Conservation (phyloP, 2,113 vertebrate genomes). For the Plecotus auritus region DNA sequence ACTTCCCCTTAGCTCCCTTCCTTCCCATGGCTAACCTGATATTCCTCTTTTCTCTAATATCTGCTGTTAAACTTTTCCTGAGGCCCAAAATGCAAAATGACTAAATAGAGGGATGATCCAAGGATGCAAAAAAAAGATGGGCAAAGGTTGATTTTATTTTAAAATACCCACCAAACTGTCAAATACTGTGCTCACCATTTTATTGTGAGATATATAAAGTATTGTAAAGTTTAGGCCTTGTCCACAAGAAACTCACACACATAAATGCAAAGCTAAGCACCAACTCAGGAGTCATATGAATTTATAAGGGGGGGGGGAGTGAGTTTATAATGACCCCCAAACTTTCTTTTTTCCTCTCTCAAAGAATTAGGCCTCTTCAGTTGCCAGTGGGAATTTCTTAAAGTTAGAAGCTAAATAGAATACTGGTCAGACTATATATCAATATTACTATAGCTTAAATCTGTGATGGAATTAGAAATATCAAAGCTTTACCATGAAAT, state of each 20-base stretch:
- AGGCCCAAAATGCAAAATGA: not conserved
- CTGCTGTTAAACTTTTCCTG: not conserved
- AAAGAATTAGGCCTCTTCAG: not conserved
- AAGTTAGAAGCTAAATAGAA: constrained; percentile 15
- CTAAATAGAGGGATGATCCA: not conserved
- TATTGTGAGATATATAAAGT: not conserved
- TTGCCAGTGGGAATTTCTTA: not conserved
- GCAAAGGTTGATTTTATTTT: not conserved
- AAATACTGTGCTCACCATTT: not conserved
- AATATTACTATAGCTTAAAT: not conserved
- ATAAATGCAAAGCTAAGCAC: not conserved
- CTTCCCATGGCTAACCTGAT: not conserved
- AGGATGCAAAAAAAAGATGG: not conserved
- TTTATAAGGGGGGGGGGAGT: not conserved
- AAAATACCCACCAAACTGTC: not conserved
- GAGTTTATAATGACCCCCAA: not conserved
- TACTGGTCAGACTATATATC: not conserved
- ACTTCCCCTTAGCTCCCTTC: not conserved
- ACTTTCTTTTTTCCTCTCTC: not conserved
- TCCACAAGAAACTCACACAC: not conserved
- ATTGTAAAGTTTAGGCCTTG: not conserved
- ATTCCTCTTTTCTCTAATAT: not conserved
- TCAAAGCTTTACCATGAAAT: not conserved
- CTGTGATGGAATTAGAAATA: constrained; percentile 18
- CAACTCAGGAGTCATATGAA: not conserved